These are phyloP conservation scores for Agraylea sexmaculata DNA, from an alignment of 1,140 invertebrate genomes.

Conservation along the genomic window DNA sequence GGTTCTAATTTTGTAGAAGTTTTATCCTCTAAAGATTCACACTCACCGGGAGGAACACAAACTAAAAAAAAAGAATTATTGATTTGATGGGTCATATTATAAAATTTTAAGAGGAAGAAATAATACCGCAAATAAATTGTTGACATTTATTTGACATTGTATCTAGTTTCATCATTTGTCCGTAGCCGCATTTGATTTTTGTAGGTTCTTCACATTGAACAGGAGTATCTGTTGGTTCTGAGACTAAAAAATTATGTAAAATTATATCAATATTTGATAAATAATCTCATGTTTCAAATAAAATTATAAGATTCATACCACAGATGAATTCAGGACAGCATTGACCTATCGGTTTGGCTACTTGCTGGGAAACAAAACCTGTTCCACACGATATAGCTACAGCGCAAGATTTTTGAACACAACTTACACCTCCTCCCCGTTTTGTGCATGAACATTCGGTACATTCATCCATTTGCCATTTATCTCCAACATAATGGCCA, in stretches of 20 bases:
- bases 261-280: neutral
- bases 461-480: slow-evolving; percentile 55
- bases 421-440: slow-evolving; percentile 34
- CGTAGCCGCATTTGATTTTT: slow-evolving; percentile 55
- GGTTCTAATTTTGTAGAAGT: slow-evolving; percentile 39
- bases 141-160: slow-evolving; percentile 47
- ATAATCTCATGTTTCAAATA: neutral
- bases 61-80: slow-evolving; percentile 32
- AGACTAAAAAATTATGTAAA: slow-evolving; percentile 29
- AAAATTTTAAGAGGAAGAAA: neutral
- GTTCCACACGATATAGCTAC: slow-evolving; percentile 46
- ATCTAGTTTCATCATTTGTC: slow-evolving; percentile 53
- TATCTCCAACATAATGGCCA: slow-evolving; percentile 49
- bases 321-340: slow-evolving; percentile 62
- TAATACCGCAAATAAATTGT: slow-evolving; percentile 52
- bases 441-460: slow-evolving; percentile 59
- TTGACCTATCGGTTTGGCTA: slow-evolving; percentile 42
- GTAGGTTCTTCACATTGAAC: slow-evolving; percentile 47
- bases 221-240: slow-evolving; percentile 33
- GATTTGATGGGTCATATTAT: slow-evolving; percentile 6
- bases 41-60: slow-evolving; percentile 57
- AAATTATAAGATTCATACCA: slow-evolving; percentile 31
- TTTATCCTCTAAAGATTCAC: slow-evolving; percentile 37
- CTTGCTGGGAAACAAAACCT: slow-evolving; percentile 37
- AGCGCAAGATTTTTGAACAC: slow-evolving; percentile 47